Evolutionary conservation across 1,140 invertebrate genomes (phyloP).

Genomic region (Scaptodrosophila lebanonensis): DNA sequence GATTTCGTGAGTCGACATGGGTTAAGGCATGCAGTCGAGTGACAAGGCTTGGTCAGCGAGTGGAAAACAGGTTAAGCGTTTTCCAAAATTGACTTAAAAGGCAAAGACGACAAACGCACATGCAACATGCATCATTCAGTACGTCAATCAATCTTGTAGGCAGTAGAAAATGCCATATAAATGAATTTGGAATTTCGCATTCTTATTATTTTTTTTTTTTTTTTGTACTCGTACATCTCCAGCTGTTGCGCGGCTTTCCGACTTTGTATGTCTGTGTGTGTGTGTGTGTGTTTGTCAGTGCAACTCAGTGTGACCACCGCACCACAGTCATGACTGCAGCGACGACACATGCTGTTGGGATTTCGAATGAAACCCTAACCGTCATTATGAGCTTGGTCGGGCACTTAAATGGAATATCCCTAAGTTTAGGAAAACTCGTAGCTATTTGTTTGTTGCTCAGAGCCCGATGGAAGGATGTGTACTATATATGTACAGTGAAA

Average conservation of each 20-base stretch:
- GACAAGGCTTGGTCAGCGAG: constrained; percentile 35
- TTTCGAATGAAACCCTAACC: constrained; percentile 38
- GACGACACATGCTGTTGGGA: constrained; percentile 49
- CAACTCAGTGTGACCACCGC: constrained; percentile 31
- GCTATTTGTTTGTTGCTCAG: too few relatives aligned
- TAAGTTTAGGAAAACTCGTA: too few relatives aligned
- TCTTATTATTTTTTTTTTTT: constrained; percentile 53
- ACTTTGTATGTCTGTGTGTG: constrained; percentile 23
- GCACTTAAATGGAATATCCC: constrained; percentile 21
- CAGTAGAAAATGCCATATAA: constrained; percentile 66
- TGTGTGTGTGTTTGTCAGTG: constrained; percentile 25
- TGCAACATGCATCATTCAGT: constrained; percentile 16
- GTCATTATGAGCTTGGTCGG: constrained; percentile 61
- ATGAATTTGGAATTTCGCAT: constrained; percentile 64
- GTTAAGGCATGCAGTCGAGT: too few relatives aligned
- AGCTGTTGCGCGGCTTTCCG: too few relatives aligned
- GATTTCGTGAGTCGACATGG: constrained; percentile 59
- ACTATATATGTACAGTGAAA: too few relatives aligned
- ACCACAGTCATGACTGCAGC: constrained; percentile 34
- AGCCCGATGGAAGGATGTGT: too few relatives aligned
- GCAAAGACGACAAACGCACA: constrained; percentile 26
- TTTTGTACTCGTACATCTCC: not conserved
- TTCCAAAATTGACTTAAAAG: constrained; percentile 38
- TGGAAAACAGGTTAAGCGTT: constrained; percentile 8
- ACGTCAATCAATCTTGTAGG: constrained; percentile 14